Percentiles rank a stretch among this genome's conserved stretches.
Evolutionary conservation across 1,140 invertebrate species (phyloP).

Genomic region (Caerostris darwini): DNA sequence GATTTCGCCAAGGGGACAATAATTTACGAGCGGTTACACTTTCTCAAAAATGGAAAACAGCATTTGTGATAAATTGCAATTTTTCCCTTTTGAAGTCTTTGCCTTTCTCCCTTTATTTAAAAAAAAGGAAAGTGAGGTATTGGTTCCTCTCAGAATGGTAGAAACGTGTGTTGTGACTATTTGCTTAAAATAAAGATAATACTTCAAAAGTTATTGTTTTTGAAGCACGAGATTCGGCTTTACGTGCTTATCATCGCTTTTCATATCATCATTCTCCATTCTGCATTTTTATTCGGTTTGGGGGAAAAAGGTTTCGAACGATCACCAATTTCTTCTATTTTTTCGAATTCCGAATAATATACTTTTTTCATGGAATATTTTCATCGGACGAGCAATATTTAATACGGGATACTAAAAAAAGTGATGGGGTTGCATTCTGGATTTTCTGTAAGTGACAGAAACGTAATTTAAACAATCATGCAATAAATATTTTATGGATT

Average conservation of each 20-base stretch:
- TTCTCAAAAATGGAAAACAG: no score
- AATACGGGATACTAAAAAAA: neutral
- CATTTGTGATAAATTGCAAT: no score
- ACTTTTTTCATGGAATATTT: neutral
- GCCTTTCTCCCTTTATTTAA: no score
- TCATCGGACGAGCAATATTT: neutral
- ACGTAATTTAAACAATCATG: no score
- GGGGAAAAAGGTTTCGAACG: neutral
- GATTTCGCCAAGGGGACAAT: no score
- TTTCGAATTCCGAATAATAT: neutral
- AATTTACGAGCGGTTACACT: no score
- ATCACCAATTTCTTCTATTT: neutral
- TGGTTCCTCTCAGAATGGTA: neutral
- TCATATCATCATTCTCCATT: slow-evolving; percentile 5
- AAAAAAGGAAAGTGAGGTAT: no score
- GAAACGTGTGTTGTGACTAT: slow-evolving; percentile 19
- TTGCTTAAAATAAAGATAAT: neutral
- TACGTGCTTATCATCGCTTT: slow-evolving; percentile 21
- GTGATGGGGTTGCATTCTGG: neutral
- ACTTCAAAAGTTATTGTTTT: neutral
- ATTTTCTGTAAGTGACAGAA: no score
- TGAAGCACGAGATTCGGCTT: neutral
- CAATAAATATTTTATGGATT: no score
- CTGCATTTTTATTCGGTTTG: neutral
- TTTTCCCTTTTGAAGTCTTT: no score